Conservation (phyloP, 2,797 vertebrate genomes). For the Cynodonichthys magdalenae region DNA sequence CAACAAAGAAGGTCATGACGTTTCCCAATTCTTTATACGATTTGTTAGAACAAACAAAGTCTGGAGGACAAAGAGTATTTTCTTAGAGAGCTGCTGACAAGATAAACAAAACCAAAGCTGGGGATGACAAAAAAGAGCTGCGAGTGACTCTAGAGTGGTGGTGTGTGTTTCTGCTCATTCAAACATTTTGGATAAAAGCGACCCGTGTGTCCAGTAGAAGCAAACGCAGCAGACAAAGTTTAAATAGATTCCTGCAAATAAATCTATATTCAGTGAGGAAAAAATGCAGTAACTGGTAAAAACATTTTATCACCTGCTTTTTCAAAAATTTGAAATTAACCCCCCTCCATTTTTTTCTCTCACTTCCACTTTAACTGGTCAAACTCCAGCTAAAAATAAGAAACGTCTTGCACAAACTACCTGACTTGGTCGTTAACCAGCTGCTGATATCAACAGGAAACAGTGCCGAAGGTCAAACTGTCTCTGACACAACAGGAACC, state of each 20-base stretch:
- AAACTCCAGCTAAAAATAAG: conserved; percentile 38
- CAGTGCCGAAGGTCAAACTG: conserved; percentile 14
- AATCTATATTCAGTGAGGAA: not conserved
- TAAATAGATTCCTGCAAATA: not conserved
- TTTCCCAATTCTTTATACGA: not conserved
- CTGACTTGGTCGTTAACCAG: conserved; percentile 3
- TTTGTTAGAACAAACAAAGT: not conserved
- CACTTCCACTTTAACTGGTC: conserved; percentile 38
- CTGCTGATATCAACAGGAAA: not conserved
- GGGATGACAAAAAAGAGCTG: no score
- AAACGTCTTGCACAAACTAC: conserved; percentile 12
- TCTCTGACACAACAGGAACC: not conserved
- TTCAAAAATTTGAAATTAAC: not conserved
- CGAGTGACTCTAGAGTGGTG: no score
- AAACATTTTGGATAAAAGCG: no score
- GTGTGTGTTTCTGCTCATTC: no score
- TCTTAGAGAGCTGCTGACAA: not conserved
- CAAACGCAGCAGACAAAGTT: no score
- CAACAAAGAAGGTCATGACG: not conserved
- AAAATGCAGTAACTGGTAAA: no score
- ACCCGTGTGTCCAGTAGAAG: no score
- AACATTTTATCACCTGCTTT: no score
- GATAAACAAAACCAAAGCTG: not conserved
- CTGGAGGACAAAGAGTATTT: no score
- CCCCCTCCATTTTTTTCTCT: not conserved